phyloP scores from a whole-genome alignment of 2,888 invertebrate species.

The Chromoteleia sp. region DNA sequence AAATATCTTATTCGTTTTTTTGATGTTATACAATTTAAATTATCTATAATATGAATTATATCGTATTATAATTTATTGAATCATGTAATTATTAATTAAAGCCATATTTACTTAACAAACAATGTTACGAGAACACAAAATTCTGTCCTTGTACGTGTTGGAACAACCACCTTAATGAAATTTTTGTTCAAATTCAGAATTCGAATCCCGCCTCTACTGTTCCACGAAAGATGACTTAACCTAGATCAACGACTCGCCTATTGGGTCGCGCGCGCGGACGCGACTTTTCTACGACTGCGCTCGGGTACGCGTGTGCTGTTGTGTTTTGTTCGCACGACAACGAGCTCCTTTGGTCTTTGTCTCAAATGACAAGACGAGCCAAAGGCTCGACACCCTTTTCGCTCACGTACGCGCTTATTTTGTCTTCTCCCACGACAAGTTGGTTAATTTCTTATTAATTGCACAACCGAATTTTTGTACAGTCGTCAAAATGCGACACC shows the following conservation, averaged over 20 bases:
- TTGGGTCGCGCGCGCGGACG: slow-evolving; percentile 16
- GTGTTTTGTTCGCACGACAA: slow-evolving; percentile 2
- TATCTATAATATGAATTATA: too few relatives aligned
- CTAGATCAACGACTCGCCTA: slow-evolving; percentile 26
- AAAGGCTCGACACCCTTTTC: neutral
- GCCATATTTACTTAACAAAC: too few relatives aligned
- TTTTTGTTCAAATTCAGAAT: neutral
- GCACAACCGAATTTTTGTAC: neutral
- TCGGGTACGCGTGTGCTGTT: neutral
- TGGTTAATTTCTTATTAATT: neutral
- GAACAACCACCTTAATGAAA: too few relatives aligned
- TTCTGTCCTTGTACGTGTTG: too few relatives aligned
- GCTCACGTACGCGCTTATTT: neutral
- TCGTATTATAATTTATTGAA: too few relatives aligned
- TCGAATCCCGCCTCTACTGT: slow-evolving; percentile 6
- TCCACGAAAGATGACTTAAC: slow-evolving; percentile 19
- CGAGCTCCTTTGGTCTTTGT: neutral
- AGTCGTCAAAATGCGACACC: slow-evolving; percentile 15
- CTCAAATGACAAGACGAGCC: neutral
- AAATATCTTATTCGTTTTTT: too few relatives aligned
- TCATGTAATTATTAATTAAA: too few relatives aligned
- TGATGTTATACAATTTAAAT: too few relatives aligned
- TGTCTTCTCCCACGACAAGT: neutral
- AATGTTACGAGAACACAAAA: too few relatives aligned
- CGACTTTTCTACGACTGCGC: slow-evolving; percentile 21